phyloP scores from a whole-genome alignment of 2,797 vertebrate species.

The Scarus forsteni region DNA sequence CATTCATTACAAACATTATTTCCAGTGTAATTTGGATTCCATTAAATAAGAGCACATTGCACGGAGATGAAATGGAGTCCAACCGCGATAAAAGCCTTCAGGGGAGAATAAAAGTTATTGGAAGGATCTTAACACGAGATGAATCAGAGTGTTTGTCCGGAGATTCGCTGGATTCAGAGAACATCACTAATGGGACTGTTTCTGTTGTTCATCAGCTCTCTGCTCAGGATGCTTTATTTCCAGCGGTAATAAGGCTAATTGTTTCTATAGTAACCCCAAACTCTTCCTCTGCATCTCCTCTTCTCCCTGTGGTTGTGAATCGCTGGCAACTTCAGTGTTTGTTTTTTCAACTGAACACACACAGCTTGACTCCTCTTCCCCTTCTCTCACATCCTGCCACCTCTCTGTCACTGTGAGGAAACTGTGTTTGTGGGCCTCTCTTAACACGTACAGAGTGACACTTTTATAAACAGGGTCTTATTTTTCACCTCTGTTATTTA shows the following conservation, averaged over 20 bases:
- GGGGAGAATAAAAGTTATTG: slow-evolving; percentile 6
- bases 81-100: slow-evolving; percentile 22
- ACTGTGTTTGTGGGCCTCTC: slow-evolving; percentile 3
- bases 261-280: slow-evolving; percentile 45
- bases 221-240: slow-evolving; percentile 51
- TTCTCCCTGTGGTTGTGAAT: not conserved
- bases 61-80: not conserved
- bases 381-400: slow-evolving; percentile 19
- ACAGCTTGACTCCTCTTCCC: slow-evolving; percentile 17
- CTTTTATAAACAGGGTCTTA: slow-evolving; percentile 29
- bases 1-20: slow-evolving; percentile 1
- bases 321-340: not conserved
- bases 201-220: slow-evolving; percentile 53
- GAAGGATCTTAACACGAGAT: slow-evolving; percentile 22
- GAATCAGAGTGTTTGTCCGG: slow-evolving; percentile 26
- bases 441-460: slow-evolving; percentile 19
- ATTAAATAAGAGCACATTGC: slow-evolving; percentile 3
- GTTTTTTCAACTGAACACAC: not conserved
- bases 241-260: slow-evolving; percentile 37
- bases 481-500: slow-evolving; percentile 31
- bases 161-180: slow-evolving; percentile 16
- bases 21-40: slow-evolving; percentile 10
- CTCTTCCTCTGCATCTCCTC: slow-evolving; percentile 1
- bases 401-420: slow-evolving; percentile 30
- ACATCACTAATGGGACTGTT: slow-evolving; percentile 46